Percentiles rank a stretch among this genome's conserved stretches.
These are phyloP conservation scores for Malacoraja senta DNA, from an alignment of 2,797 vertebrate genomes.

Conservation along the genomic window DNA sequence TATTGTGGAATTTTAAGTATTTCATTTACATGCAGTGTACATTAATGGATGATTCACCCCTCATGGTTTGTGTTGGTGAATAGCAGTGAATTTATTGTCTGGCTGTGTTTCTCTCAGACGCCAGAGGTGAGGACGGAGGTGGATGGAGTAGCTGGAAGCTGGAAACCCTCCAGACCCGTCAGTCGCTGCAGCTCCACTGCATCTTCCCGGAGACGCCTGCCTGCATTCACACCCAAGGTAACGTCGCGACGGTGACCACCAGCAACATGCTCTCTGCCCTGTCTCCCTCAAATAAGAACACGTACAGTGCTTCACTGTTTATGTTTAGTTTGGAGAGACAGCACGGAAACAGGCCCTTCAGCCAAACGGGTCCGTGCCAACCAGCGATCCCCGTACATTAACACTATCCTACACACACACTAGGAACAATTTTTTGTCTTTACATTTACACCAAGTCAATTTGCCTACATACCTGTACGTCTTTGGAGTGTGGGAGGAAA, in stretches of 20 bases:
- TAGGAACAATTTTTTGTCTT: no score
- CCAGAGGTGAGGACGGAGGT: constrained; percentile 61
- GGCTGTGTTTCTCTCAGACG: constrained; percentile 47
- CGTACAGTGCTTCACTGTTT: no score
- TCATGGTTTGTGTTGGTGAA: neutral
- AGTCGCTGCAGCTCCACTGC: constrained; percentile 51
- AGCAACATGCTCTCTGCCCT: neutral
- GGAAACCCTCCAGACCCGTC: constrained; percentile 41
- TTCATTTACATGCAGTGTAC: neutral
- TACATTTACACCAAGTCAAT: no score
- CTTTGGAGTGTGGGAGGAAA: no score
- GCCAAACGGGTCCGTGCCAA: no score
- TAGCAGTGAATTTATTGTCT: neutral
- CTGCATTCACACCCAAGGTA: constrained; percentile 61
- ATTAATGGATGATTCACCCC: neutral
- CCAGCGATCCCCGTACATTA: no score
- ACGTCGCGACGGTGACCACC: neutral
- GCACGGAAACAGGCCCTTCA: no score
- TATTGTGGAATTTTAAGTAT: neutral
- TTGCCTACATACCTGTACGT: no score
- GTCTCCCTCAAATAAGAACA: no score
- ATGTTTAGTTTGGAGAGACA: no score
- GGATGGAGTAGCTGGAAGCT: constrained; percentile 29
- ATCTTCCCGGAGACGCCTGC: constrained; percentile 60
- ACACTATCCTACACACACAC: no score